phyloP scores from a whole-genome alignment of 2,888 invertebrate species.

The Dynastes grantii region DNA sequence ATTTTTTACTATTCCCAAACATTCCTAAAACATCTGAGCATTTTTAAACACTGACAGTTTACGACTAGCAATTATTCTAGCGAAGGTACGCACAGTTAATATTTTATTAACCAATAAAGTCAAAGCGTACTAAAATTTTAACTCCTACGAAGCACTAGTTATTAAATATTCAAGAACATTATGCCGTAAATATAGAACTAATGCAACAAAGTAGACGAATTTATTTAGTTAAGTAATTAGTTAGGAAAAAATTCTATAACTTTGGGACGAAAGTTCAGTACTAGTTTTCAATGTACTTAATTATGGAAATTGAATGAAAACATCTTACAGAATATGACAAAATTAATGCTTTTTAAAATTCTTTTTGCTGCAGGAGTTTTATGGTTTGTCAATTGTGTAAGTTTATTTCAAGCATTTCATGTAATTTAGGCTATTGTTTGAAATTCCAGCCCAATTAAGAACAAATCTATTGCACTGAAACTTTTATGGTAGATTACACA shows the following conservation, averaged over 20 bases:
- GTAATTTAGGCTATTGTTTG: too few species aligned
- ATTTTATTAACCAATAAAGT: conserved; percentile 14
- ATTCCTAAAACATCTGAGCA: too few species aligned
- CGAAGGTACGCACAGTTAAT: not conserved
- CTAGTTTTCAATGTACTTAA: conserved; percentile 44
- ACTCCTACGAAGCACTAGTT: not conserved
- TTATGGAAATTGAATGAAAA: too few species aligned
- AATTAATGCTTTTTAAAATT: too few species aligned
- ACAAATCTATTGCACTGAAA: too few species aligned
- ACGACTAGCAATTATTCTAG: not conserved
- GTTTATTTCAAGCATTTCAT: too few species aligned
- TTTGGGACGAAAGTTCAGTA: conserved; percentile 34
- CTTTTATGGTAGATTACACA: too few species aligned
- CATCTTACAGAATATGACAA: too few species aligned
- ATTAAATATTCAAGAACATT: conserved; percentile 28
- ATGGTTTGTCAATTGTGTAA: too few species aligned
- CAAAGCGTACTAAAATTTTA: not conserved
- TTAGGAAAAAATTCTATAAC: conserved; percentile 29
- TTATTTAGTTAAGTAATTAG: conserved; percentile 6
- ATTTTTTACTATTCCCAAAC: too few species aligned
- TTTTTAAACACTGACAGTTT: not conserved
- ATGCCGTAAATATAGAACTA: conserved; percentile 26
- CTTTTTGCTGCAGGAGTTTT: too few species aligned
- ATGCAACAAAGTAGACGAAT: conserved; percentile 3
- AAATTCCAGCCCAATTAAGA: too few species aligned